These are phyloP conservation scores for Chrysopilus asiliformis DNA, from an alignment of 2,888 invertebrate genomes.

Conservation along the genomic window DNA sequence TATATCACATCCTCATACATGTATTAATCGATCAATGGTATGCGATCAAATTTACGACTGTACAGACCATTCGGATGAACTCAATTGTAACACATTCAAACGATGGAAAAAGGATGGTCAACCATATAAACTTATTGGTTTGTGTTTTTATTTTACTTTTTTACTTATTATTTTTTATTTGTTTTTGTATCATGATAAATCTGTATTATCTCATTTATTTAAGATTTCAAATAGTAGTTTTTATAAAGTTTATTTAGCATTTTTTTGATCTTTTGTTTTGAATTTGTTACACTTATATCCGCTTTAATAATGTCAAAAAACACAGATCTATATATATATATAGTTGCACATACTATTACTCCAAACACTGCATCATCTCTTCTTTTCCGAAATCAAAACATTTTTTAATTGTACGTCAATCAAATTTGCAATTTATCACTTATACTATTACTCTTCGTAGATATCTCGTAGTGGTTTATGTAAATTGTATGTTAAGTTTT, in stretches of 20 bases:
- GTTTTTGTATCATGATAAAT: too few species aligned
- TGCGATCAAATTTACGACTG: slow-evolving; percentile 46
- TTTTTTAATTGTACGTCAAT: too few species aligned
- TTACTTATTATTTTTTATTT: slow-evolving; percentile 9
- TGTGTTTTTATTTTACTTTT: slow-evolving; percentile 26
- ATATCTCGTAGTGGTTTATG: too few species aligned
- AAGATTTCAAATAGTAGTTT: too few species aligned
- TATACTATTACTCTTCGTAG: too few species aligned
- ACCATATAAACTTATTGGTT: slow-evolving; percentile 25
- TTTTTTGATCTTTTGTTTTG: neutral
- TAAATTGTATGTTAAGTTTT: too few species aligned
- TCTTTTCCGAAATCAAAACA: too few species aligned
- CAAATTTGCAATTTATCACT: too few species aligned
- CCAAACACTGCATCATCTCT: too few species aligned
- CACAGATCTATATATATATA: neutral
- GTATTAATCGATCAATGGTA: slow-evolving; percentile 28
- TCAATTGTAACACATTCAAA: slow-evolving; percentile 37
- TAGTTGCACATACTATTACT: neutral
- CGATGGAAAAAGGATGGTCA: slow-evolving; percentile 29
- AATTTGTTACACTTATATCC: neutral
- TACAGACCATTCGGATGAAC: slow-evolving; percentile 49
- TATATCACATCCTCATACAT: slow-evolving; percentile 33
- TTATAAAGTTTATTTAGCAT: too few species aligned
- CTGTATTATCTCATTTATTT: too few species aligned
- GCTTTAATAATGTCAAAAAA: neutral